Conservation (phyloP, 2,113 vertebrate genomes). For the Anseranas semipalmata region DNA sequence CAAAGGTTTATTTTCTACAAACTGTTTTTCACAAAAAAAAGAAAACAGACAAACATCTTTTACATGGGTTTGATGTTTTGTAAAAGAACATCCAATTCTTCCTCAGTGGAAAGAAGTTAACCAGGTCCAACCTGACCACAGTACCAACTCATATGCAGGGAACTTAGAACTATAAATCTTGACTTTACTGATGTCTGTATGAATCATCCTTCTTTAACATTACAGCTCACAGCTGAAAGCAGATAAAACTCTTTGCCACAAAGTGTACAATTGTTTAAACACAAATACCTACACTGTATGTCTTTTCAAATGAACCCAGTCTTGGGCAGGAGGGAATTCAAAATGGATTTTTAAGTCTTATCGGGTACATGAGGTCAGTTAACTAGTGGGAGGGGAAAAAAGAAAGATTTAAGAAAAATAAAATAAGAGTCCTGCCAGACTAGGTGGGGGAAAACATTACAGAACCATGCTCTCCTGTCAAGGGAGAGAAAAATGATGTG, state of each 20-base stretch:
- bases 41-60: not conserved
- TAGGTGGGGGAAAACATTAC: constrained; percentile 32
- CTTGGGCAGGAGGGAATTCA: not conserved
- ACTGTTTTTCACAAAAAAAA: not conserved
- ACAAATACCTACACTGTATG: not conserved
- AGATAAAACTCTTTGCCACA: not conserved
- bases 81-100: not conserved
- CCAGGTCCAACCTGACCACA: not conserved
- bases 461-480: constrained; percentile 45
- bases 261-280: rapidly evolving
- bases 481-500: constrained; percentile 1
- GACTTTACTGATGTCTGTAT: not conserved
- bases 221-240: not conserved
- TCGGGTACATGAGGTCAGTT: not conserved
- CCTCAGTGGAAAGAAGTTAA: not conserved
- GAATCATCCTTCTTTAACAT: not conserved
- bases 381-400: not conserved
- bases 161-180: not conserved
- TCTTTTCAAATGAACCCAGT: not conserved
- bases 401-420: not conserved
- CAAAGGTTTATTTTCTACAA: not conserved
- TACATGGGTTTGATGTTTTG: not conserved
- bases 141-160: not conserved
- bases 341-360: not conserved
- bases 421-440: constrained; percentile 36